phyloP scores from a whole-genome alignment of 2,888 invertebrate species.

The Pollenia angustigena region DNA sequence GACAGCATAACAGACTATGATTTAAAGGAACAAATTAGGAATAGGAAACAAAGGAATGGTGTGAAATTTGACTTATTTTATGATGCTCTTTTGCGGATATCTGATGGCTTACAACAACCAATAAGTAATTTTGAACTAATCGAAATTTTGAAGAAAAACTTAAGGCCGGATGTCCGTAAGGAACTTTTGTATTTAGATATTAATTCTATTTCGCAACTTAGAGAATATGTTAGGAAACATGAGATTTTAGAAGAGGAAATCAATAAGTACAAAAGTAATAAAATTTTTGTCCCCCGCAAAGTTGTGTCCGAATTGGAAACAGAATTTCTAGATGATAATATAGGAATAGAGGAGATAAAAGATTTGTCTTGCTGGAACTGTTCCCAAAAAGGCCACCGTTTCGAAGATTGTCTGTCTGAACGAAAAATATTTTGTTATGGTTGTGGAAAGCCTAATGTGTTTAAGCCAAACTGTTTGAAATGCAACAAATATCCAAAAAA shows the following conservation, averaged over 20 bases:
- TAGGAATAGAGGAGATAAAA: background rate
- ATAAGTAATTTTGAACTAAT: constrained; percentile 7
- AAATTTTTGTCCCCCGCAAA: constrained; percentile 12
- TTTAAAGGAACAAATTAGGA: constrained; percentile 29
- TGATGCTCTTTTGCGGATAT: constrained; percentile 34
- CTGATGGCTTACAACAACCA: constrained; percentile 26
- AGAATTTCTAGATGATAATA: background rate
- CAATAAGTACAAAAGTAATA: background rate
- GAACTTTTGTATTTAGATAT: constrained; percentile 34
- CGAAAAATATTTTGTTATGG: constrained; percentile 43
- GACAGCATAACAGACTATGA: constrained; percentile 49
- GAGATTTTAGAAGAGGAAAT: background rate
- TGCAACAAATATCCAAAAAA: constrained; percentile 48
- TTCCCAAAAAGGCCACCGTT: background rate
- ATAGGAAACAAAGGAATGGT: constrained; percentile 23
- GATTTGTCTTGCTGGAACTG: constrained; percentile 23
- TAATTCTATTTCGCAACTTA: background rate
- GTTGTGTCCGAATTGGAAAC: constrained; percentile 8
- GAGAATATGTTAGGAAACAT: background rate
- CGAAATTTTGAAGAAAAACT: too few species aligned
- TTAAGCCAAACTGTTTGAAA: constrained; percentile 30
- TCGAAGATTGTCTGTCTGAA: constrained; percentile 27
- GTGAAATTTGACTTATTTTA: constrained; percentile 27
- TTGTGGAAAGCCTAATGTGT: constrained; percentile 18
- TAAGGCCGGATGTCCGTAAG: background rate